Evolutionary conservation across 2,113 vertebrate species (phyloP).

Genomic region (Mastomys natalensis): DNA sequence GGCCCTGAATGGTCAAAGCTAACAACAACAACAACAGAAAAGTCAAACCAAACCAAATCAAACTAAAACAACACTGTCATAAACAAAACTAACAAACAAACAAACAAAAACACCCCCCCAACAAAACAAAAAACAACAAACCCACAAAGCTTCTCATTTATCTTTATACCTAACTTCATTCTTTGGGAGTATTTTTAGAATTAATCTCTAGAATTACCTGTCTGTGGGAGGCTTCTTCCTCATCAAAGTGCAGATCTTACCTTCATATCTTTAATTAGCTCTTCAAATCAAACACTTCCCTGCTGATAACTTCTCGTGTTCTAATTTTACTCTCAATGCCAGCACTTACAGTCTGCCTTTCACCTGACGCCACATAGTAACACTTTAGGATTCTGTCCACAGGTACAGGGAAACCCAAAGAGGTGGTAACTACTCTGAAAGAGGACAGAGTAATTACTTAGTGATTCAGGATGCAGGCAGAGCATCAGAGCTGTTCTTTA

Average conservation of each 20-base stretch:
- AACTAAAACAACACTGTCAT: background rate
- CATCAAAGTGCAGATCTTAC: constrained; percentile 11
- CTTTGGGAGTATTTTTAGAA: constrained; percentile 51
- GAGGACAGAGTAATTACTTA: background rate
- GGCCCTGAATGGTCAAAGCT: background rate
- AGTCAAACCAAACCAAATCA: background rate
- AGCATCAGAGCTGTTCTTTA: background rate
- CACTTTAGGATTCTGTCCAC: constrained; percentile 22
- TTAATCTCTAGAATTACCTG: constrained; percentile 48
- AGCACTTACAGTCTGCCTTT: constrained; percentile 16
- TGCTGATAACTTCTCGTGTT: constrained; percentile 39
- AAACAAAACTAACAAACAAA: too few relatives aligned
- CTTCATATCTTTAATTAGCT: constrained; percentile 38
- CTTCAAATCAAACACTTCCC: constrained; percentile 62
- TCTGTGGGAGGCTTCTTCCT: background rate
- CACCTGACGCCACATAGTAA: background rate
- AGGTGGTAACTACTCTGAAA: constrained; percentile 8
- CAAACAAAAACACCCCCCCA: background rate
- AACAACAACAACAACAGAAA: background rate
- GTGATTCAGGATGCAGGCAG: background rate
- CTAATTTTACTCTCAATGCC: constrained; percentile 52
- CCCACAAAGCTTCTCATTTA: background rate
- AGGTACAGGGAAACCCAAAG: background rate
- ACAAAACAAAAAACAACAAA: background rate
- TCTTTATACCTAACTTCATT: constrained; percentile 22